Evolutionary conservation across 2,888 invertebrate species (phyloP), one percentile per base, ranked within the genome.

Genomic region (Galerucella pusilla): DNA sequence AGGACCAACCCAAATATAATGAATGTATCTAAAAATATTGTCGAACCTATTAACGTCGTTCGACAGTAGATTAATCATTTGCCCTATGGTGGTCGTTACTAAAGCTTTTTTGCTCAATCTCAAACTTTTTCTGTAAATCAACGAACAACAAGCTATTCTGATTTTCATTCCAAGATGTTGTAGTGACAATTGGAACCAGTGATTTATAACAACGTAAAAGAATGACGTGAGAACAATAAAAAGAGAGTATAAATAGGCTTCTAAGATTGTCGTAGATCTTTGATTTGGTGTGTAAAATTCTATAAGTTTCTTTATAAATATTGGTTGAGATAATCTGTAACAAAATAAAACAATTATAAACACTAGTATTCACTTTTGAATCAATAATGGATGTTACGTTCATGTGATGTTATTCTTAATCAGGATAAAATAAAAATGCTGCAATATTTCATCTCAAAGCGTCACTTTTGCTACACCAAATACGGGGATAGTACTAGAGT

Each of bases 21-120:
- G 94, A 16, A 96, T 85, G 85, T 96, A 94, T 69, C 94, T 89
- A 45, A 93, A 90, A 10, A 93, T 93, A 88, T 93, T 90, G 87
- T 97, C 97, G 86, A 97, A 96, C 74, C 96, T 88, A 80, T 93
- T 94, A 0, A 96, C 96, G 87, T 97, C 97, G 73, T 96, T 97
- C 0, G 96, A 96, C 76, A 97, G 78, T 64, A 87, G 80, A 79
- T 88, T 87, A 68, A 87, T 85, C 81, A 87, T 84, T 80, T 87
- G 86, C 86, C 88, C 97, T 81, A 92, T 95, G 87, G 89, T 94
- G 0, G 97, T 97, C 85, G 96, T 93, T 7, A 94, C 94, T 67
- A 97, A 88, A 0, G 97, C 95, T 7, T 93, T 93, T 86, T 94
- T 94, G 74, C 94, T 95, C 63, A 97, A 88, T 79, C 90, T 89